phyloP scores from a whole-genome alignment of 2,797 vertebrate genomes.

The Chrysocyon brachyurus region DNA sequence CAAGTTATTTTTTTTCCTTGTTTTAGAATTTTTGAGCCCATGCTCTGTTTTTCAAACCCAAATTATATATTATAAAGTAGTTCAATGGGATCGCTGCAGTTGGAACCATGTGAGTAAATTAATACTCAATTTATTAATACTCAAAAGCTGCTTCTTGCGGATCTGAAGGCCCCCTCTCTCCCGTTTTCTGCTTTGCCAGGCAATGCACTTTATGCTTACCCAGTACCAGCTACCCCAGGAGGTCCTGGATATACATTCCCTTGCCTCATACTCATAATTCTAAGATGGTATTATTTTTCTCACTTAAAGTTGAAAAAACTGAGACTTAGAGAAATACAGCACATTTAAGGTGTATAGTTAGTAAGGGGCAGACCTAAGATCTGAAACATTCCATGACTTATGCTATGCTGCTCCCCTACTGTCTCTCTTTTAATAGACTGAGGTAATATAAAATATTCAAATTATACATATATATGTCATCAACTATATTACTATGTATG shows the following conservation, averaged over 20 bases:
- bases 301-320: background rate
- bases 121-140: background rate
- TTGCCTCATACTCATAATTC: background rate
- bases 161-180: background rate
- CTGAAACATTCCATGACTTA: background rate
- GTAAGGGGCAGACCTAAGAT: background rate
- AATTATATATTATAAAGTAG: background rate
- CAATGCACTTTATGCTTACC: background rate
- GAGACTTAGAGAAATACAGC: background rate
- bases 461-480: background rate
- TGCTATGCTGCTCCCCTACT: background rate
- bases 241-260: background rate
- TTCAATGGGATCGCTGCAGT: background rate
- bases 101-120: background rate
- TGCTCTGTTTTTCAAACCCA: constrained; percentile 47
- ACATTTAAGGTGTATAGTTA: background rate
- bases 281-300: background rate
- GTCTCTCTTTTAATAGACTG: background rate
- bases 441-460: background rate
- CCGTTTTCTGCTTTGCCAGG: background rate
- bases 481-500: background rate
- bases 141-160: background rate
- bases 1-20: constrained; percentile 5
- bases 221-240: background rate
- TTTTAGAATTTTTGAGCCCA: constrained; percentile 26